Base-by-base conservation (phyloP, 2,888 invertebrate genomes). In the Tinea semifulvella region DNA sequence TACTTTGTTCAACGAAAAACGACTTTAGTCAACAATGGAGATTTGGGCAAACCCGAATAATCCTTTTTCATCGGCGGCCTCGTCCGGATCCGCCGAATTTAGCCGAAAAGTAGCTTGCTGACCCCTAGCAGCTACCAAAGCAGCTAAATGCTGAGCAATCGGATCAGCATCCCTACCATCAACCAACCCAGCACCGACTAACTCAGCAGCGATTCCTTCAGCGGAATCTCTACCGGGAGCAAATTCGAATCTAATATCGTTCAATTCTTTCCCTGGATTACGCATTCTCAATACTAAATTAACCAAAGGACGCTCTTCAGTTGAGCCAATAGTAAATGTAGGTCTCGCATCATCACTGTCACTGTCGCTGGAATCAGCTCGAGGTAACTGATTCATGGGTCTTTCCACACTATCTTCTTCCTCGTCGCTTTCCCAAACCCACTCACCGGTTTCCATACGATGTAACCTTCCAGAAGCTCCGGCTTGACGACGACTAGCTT, bases 191-290 rank as follows among this genome's bases (percentile, higher is more conserved):
- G 98, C 98, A 52, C 96, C 96, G 38, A 98, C 98, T 56, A 98
- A 82, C 79, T 98, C 98, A n/a, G 92, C 88, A 11, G 98, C 95
- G 56, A 98, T 97, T 45, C 97, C 97, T 69, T 97, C 97, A 1
- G 97, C 88, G 0, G 92, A 90, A 68, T 94, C 94, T 68, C 93
- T 91, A 35, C 95, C 95, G 27, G 94, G 88, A 36, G 95, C 91
- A 77, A 96, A 99, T 77, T 99, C 98, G 77, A 99, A 99, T 58
- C 97, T 89, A 62, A 99, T 99, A 71, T 99, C 99, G 76, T 99
- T 98, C 52, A 99, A 83, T 74, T 99, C 98, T 51, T 92, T 86
- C 56, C 89, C 90, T 46, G 90, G 85, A 82, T 99, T 98, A 55
- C 94, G 88, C 89, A 95, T 92, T 68, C 95, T 87, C 56, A 95